phyloP scores from a whole-genome alignment of 2,888 invertebrate species.

The Macaria liturata region DNA sequence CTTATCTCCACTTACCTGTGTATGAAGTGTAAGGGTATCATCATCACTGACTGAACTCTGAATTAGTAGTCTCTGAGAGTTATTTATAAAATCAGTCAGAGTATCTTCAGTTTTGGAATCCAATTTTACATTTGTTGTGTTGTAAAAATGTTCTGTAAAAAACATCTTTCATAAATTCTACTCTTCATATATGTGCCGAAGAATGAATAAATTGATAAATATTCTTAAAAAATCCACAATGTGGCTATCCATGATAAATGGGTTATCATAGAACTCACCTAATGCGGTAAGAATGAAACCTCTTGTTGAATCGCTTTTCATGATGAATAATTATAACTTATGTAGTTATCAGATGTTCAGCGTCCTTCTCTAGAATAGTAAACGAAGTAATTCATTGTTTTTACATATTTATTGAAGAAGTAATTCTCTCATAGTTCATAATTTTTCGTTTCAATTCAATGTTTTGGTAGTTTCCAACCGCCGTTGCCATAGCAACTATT shows the following conservation, averaged over 20 bases:
- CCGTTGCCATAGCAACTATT: no score
- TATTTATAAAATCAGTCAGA: constrained; percentile 66
- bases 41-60: constrained; percentile 52
- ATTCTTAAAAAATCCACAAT: background rate
- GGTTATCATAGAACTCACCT: constrained; percentile 21
- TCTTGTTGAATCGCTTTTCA: constrained; percentile 21
- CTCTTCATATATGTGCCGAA: no score
- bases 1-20: constrained; percentile 44
- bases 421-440: no score
- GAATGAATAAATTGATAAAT: no score
- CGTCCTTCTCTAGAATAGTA: no score
- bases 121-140: constrained; percentile 44
- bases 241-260: background rate
- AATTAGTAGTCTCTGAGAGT: constrained; percentile 61
- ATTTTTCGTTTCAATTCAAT: no score
- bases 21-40: constrained; percentile 46
- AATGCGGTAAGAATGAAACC: constrained; percentile 28
- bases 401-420: no score
- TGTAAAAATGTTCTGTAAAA: constrained; percentile 64
- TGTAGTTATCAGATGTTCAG: no score
- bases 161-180: background rate
- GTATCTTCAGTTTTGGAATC: constrained; percentile 55
- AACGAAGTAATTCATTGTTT: no score
- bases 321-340: background rate
- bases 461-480: no score